A percentile compares a stretch with the other conserved stretches of the same genome.
These are phyloP conservation scores for Chouioia cunea DNA, from an alignment of 2,888 invertebrate genomes.

Conservation along the genomic window DNA sequence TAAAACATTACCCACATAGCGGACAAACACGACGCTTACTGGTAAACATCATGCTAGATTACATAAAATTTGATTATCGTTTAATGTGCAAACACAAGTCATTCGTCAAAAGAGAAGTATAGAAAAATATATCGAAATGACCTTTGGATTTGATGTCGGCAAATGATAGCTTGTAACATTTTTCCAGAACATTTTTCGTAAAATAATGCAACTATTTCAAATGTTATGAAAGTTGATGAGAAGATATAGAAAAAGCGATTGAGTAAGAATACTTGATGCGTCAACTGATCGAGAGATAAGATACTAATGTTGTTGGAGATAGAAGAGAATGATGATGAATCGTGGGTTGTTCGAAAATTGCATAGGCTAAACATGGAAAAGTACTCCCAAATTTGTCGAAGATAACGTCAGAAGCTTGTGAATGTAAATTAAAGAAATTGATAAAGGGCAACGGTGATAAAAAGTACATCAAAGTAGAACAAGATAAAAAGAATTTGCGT, in stretches of 20 bases:
- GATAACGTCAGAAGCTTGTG: constrained; percentile 15
- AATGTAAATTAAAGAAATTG: constrained; percentile 6
- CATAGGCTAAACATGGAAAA: constrained; percentile 29
- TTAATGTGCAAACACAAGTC: constrained; percentile 35
- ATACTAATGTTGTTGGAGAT: constrained; percentile 8
- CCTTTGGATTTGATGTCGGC: constrained; percentile 13
- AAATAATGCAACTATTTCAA: background rate
- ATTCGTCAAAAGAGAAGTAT: constrained; percentile 17
- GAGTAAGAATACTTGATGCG: background rate
- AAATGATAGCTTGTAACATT: constrained; percentile 26
- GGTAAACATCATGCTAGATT: constrained; percentile 41
- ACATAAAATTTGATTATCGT: constrained; percentile 29
- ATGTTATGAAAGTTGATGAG: too few species aligned
- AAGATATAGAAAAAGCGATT: too few species aligned
- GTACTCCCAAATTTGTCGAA: constrained; percentile 16
- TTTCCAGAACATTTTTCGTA: constrained; percentile 3
- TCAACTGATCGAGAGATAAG: background rate
- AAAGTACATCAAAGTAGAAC: constrained; percentile 38
- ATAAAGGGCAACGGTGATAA: constrained; percentile 30
- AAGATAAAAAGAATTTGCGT: constrained; percentile 27
- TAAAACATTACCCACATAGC: constrained; percentile 19
- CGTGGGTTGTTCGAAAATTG: constrained; percentile 20
- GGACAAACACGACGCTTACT: constrained; percentile 11
- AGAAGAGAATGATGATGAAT: constrained; percentile 5
- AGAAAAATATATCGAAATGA: constrained; percentile 16